Base-by-base conservation (phyloP, 2,113 vertebrate species). In the Callopanchax toddi region DNA sequence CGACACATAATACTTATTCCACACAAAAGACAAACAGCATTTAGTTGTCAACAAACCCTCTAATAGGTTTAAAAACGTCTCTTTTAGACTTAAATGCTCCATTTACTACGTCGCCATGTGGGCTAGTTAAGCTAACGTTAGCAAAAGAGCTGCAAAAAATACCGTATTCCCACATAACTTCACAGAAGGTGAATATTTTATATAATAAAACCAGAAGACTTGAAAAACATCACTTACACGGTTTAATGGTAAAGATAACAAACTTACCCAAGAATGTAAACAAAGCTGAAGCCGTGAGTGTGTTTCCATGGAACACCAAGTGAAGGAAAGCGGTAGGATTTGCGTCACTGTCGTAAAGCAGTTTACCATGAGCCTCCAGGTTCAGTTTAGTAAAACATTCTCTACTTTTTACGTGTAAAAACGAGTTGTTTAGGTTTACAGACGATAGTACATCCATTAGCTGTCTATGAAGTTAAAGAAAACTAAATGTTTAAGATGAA, bases 251-350 rank as follows among this genome's bases (percentile, higher is more conserved):
- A 1, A 56, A 8, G 6, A 22, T 25, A 32, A 66, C 26, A 25
- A 78, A 87, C 87, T 81, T 82, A 92, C 91, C 91, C 91, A 92
- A 4, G 88, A 75, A 21, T 82, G 70, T 73, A 92, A 74, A 75
- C 71, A 79, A 56, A 65, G 77, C 69, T 78, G 66, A 25, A 21
- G 20, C 8, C 2, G 60, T n/a, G n/a, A n/a, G n/a, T n/a, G n/a
- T 11, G 74, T 81, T 86, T 84, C 90, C 90, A 91, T 92, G 59
- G 63, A 64, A 37, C 12, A 48, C 16, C 8, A 11, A 11, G 61
- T 26, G 15, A 34, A 34, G 4, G 10, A 37, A 13, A 34, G 3
- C 32, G 0, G 6, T 25, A 6, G 3, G 20, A 1, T 81, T 84
- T 84, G 13, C 86, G 79, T 72, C 84, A 86, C 60, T 87, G 85